Evolutionary conservation across 2,797 vertebrate species (phyloP).

Genomic region (Danio jaintianensis): DNA sequence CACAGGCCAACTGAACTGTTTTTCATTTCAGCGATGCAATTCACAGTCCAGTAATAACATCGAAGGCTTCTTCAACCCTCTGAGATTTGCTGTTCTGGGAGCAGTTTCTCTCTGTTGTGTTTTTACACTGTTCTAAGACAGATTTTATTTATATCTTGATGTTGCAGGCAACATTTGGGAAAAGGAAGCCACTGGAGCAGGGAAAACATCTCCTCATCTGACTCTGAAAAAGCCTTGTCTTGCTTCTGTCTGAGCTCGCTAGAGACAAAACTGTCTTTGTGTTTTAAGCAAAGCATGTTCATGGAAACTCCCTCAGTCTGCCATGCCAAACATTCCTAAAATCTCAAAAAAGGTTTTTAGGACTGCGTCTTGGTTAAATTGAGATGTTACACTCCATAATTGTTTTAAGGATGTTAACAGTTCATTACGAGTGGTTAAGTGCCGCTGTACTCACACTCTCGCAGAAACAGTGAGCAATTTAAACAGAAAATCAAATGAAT

Average conservation of each 20-base stretch:
- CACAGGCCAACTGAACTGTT: constrained; percentile 12
- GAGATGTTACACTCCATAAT: constrained; percentile 18
- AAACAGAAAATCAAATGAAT: neutral
- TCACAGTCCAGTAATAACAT: constrained; percentile 49
- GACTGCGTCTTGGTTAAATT: constrained; percentile 19
- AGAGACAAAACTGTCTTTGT: constrained; percentile 41
- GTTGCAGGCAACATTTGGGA: constrained; percentile 1
- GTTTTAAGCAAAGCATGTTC: constrained; percentile 4
- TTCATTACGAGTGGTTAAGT: constrained; percentile 25
- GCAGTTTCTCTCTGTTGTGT: constrained; percentile 5
- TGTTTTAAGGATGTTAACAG: constrained; percentile 18
- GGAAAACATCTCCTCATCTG: constrained; percentile 38
- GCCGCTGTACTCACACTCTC: neutral
- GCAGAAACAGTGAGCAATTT: constrained; percentile 1
- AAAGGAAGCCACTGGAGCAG: constrained; percentile 11
- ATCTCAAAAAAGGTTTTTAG: neutral
- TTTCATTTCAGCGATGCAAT: constrained; percentile 47
- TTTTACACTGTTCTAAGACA: constrained; percentile 25
- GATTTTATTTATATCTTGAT: constrained; percentile 11
- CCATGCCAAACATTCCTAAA: neutral
- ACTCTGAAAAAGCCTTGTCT: constrained; percentile 30
- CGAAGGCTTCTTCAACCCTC: constrained; percentile 37
- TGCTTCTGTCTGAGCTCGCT: constrained; percentile 18
- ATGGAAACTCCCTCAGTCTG: constrained; percentile 25
- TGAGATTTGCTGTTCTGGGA: constrained; percentile 11